A percentile compares a stretch with the other conserved stretches of the same genome.
Evolutionary conservation across 2,113 vertebrate species (phyloP).

Genomic region (Sinocyclocheilus maitianheensis): DNA sequence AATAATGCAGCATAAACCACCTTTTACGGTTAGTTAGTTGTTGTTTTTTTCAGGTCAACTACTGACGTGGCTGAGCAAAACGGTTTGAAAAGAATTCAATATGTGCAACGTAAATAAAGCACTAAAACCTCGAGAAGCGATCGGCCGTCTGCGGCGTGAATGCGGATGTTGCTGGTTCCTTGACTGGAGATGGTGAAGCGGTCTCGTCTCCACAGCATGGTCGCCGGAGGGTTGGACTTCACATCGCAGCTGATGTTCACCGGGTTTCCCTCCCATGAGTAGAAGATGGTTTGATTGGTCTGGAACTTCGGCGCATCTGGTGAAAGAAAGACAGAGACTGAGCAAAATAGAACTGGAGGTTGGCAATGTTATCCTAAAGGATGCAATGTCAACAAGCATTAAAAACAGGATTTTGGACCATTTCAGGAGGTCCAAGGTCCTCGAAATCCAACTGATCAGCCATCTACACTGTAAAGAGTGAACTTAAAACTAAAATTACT

Average conservation of each 20-base stretch:
- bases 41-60: background rate
- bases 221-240: constrained; percentile 87
- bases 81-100: background rate
- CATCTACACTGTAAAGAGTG: background rate
- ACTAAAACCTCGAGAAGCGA: constrained; percentile 87
- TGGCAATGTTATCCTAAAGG: too few species aligned
- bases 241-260: constrained; percentile 97
- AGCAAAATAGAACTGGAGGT: background rate
- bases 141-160: constrained; percentile 80
- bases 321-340: constrained; percentile 11
- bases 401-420: background rate
- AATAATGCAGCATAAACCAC: background rate
- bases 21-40: background rate
- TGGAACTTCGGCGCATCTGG: constrained; percentile 93
- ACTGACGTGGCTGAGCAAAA: background rate
- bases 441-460: background rate
- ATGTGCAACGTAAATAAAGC: background rate
- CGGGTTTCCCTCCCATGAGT: constrained; percentile 96
- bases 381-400: too few species aligned
- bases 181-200: constrained; percentile 85
- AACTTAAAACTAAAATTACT: too few species aligned
- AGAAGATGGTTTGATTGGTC: constrained; percentile 91
- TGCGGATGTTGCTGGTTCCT: constrained; percentile 83
- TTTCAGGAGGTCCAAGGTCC: background rate
- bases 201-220: constrained; percentile 90